These are phyloP conservation scores for Scalopus aquaticus DNA, from an alignment of 2,113 vertebrate species.

Conservation along the genomic window DNA sequence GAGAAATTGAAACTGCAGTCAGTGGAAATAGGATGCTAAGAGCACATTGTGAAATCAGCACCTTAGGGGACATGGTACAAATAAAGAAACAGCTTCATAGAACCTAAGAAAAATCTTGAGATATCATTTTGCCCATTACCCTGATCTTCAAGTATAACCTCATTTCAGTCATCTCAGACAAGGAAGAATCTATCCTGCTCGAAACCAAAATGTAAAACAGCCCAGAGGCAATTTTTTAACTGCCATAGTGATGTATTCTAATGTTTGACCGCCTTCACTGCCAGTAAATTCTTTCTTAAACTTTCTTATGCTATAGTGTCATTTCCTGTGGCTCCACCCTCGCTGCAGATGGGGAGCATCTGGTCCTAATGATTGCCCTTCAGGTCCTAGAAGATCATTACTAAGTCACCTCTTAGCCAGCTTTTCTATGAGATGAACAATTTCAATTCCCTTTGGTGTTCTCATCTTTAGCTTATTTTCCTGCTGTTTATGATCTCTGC, in stretches of 20 bases:
- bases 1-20: conserved; percentile 55
- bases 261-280: conserved; percentile 50
- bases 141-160: background rate
- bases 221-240: conserved; percentile 16
- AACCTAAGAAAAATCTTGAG: conserved; percentile 40
- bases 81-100: conserved; percentile 26
- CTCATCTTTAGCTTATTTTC: conserved; percentile 61
- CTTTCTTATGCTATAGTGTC: conserved; percentile 46
- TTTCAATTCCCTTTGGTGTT: conserved; percentile 64
- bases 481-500: conserved; percentile 67
- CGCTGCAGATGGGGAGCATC: conserved; percentile 65
- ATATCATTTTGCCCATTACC: background rate
- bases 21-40: conserved; percentile 24
- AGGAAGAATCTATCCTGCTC: conserved; percentile 11
- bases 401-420: conserved; percentile 59
- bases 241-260: conserved; percentile 40
- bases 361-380: conserved; percentile 67
- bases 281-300: conserved; percentile 55
- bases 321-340: conserved; percentile 57
- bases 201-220: conserved; percentile 52
- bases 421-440: conserved; percentile 40
- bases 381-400: conserved; percentile 69
- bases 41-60: conserved; percentile 12
- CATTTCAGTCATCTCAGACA: conserved; percentile 35
- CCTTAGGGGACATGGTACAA: background rate